These are phyloP conservation scores for Drosophila santomea DNA, from an alignment of 1,140 invertebrate genomes.

Conservation along the genomic window DNA sequence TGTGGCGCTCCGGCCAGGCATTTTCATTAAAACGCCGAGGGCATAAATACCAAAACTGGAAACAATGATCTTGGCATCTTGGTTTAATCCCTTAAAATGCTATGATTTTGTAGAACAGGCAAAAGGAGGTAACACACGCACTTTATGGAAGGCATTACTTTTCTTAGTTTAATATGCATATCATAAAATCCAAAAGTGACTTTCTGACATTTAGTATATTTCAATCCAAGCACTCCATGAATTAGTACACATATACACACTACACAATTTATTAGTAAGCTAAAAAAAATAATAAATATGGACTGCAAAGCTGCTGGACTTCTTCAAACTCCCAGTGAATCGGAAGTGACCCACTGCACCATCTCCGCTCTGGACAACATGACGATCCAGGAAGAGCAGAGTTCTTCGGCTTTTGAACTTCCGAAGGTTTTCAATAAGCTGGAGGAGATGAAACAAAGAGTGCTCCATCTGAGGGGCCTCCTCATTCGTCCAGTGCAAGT, in stretches of 20 bases:
- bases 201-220: neutral
- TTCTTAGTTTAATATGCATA: too few species aligned
- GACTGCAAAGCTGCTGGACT: slow-evolving; percentile 13
- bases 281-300: neutral
- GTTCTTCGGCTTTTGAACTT: neutral
- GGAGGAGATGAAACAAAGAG: slow-evolving; percentile 34
- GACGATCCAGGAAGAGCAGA: neutral
- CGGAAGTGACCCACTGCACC: slow-evolving; percentile 2
- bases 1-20: slow-evolving; percentile 55
- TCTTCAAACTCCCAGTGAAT: neutral
- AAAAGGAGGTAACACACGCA: neutral
- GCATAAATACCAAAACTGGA: slow-evolving; percentile 2
- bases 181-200: too few species aligned
- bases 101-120: neutral
- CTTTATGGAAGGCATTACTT: neutral
- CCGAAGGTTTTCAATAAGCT: slow-evolving; percentile 17
- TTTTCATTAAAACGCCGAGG: slow-evolving; percentile 60
- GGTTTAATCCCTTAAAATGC: too few species aligned
- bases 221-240: neutral
- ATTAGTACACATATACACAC: too few species aligned
- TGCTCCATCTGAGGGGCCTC: slow-evolving; percentile 2
- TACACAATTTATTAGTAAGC: neutral
- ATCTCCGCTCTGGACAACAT: neutral
- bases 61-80: slow-evolving; percentile 12
- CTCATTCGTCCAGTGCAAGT: neutral